Conservation (phyloP, 2,797 vertebrate species). For the Semaprochilodus insignis region DNA sequence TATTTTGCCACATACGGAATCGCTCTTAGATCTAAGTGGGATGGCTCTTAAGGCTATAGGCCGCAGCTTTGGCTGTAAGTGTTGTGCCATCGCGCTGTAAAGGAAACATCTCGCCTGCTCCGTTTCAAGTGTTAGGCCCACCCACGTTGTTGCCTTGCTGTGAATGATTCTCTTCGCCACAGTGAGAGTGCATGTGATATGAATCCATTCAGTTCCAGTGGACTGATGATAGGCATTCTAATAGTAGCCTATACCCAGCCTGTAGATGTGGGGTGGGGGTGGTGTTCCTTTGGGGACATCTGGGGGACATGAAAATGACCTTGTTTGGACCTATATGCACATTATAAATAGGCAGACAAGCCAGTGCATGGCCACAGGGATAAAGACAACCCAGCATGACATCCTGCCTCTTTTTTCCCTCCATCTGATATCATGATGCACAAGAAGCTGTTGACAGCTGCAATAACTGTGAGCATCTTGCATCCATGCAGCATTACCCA, state of each 20-base stretch:
- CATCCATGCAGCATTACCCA: constrained; percentile 67
- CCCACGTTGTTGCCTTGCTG: constrained; percentile 23
- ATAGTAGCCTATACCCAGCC: no score
- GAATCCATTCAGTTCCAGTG: constrained; percentile 7
- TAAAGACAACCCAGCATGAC: no score
- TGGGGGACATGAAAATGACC: constrained; percentile 24
- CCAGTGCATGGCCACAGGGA: no score
- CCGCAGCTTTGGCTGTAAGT: no score
- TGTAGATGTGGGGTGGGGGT: no score
- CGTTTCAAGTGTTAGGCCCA: constrained; percentile 46
- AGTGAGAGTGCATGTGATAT: background rate
- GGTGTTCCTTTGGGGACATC: no score
- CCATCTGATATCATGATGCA: background rate
- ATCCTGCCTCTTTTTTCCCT: no score
- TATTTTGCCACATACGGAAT: no score
- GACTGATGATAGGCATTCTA: background rate
- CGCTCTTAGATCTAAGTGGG: no score
- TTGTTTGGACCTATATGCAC: constrained; percentile 15
- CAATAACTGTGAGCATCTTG: background rate
- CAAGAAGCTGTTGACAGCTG: background rate
- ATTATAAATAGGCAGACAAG: no score
- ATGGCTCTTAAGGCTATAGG: no score
- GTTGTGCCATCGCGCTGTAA: no score
- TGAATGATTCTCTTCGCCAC: constrained; percentile 14
- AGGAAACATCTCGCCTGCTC: background rate